phyloP scores from a whole-genome alignment of 2,113 vertebrate genomes.

The Hippocampus guttulatus region DNA sequence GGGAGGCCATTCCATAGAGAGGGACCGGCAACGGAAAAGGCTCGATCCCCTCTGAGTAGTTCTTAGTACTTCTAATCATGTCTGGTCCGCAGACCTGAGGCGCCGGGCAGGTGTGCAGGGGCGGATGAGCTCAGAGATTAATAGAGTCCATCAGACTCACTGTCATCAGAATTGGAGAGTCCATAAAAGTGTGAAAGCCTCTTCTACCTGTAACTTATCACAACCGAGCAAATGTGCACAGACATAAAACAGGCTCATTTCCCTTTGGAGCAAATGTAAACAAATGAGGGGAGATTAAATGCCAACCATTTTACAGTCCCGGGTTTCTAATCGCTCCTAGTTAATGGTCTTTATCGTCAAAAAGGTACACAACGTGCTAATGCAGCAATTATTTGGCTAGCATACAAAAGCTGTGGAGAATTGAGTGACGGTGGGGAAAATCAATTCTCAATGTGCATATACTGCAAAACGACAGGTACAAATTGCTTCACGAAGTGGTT shows the following conservation, averaged over 20 bases:
- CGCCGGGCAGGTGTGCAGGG: too few relatives aligned
- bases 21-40: too few relatives aligned
- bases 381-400: slow-evolving; percentile 16
- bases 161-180: too few relatives aligned
- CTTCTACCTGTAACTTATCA: not conserved
- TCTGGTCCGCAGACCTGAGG: too few relatives aligned
- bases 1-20: too few relatives aligned
- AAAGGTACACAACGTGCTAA: slow-evolving; percentile 11
- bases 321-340: slow-evolving; percentile 4
- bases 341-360: not conserved
- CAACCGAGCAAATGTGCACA: not conserved
- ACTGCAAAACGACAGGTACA: slow-evolving; percentile 18
- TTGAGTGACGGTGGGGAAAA: slow-evolving; percentile 8
- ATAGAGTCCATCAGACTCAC: too few relatives aligned
- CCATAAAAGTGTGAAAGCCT: too few relatives aligned
- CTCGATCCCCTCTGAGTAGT: too few relatives aligned
- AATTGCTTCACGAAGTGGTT: slow-evolving; percentile 25
- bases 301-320: not conserved
- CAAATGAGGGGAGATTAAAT: slow-evolving; percentile 19
- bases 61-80: too few relatives aligned
- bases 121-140: too few relatives aligned
- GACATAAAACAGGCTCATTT: slow-evolving; percentile 2
- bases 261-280: slow-evolving; percentile 21
- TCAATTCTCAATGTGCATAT: slow-evolving; percentile 22
- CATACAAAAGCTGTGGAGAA: slow-evolving; percentile 10